Evolutionary conservation across 2,888 invertebrate genomes (phyloP), one percentile per base, ranked within the genome.

Genomic region (Stenichneumon culpator): DNA sequence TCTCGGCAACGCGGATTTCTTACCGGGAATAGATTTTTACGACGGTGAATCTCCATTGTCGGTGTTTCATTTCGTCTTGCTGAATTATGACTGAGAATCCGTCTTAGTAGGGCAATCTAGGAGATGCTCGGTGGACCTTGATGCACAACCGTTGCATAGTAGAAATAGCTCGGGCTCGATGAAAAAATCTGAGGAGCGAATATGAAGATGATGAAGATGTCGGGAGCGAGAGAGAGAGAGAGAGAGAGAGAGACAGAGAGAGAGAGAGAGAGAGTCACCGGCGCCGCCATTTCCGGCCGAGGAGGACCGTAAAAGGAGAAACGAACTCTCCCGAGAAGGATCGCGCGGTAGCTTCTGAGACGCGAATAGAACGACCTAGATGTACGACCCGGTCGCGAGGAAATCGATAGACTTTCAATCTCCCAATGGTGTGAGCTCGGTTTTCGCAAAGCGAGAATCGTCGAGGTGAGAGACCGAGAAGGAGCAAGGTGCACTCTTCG

Each of bases 391-490:
- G 73, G 7, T 84, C 32, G 74, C 82, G 70, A 52, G 74, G 79
- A 88, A 90, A 89, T 90, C 89, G 78, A 90, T 90, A 86, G 84
- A 88, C 82, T 78, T 86, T 85, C 84, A 80, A 85, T 79, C 50
- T 72, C 63, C 32, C 68, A 81, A 85, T 87, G 81, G 60, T 79
- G 75, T 14, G 65, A 65, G 79, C 86, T 67, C 79, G 69, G 77
- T 75, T 73, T 60, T 19, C 52, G 65, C 79, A 80, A 74, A 67
- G 69, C 44, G 79, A 16, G 73, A 81, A 77, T 83, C 67, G 72
- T 69, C 74, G 75, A 50, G 52, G 68, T 44, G 73, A 75, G 52
- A 60, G 52, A 57, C 25, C 39, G 22, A 36, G 70, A 67, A 79
- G 47, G 47, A 73, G 74, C 65, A 67, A 74, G 69, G 52, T n/a